Base-by-base conservation (phyloP, 2,113 vertebrate species). In the Notechis scutatus region DNA sequence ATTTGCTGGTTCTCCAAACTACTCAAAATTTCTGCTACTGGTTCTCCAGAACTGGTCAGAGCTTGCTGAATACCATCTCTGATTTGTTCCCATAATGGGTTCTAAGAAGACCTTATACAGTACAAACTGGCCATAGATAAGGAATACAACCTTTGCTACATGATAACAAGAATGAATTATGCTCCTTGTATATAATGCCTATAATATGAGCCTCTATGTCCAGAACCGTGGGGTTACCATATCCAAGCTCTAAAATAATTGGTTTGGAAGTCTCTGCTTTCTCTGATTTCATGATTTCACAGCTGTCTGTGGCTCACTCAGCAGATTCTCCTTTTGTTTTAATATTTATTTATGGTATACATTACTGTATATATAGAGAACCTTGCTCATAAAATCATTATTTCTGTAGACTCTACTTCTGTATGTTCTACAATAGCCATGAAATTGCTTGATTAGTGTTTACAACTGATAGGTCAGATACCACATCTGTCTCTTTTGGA, bases 41-140 rank as follows among this genome's bases (percentile, higher is more conserved):
- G 8, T 50, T 50, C 47, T 50, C 47, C 47, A 50, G 7, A 50
- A 50, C 47, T 50, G 47, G 8, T 50, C 47, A 50, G 47, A 50
- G 10, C 8, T 9, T 50, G 47, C 47, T 50, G 47, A 50, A 50
- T 50, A 50, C 47, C 7, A 50, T 7, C 47, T 50, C 47, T 50
- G 47, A 50, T 9, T 50, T 50, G 56, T 93, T 92, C 87, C 20
- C 39, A 87, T 47, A 92, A 90, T 69, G 47, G 87, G 45, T 56
- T 94, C 81, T 52, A 59, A 29, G 86, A 86, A 91, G 39, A 64
- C 1, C 2, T 93, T 92, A 52, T 90, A 55, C 91, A 94, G 64
- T 55, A 90, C 42, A 89, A 89, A 93, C 10, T 11, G 7, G 42
- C 26, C 56, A 59, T 90, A 94, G 55, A n/a, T 54, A 86, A 86